Evolutionary conservation across 1,140 invertebrate genomes (phyloP).

Genomic region (Spodoptera frugiperda): DNA sequence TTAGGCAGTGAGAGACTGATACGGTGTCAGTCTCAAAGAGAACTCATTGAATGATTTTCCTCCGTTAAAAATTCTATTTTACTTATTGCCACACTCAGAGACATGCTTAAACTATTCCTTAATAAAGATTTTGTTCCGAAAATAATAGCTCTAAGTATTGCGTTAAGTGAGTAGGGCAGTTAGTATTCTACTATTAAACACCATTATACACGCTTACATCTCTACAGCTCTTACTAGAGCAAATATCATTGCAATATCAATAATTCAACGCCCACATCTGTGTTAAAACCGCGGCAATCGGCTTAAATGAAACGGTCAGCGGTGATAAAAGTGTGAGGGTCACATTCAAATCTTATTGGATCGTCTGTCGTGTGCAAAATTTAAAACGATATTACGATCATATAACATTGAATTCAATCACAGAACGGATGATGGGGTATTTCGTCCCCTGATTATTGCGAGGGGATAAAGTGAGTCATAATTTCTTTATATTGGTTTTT

Average conservation of each 20-base stretch:
- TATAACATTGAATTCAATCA: conserved; percentile 48
- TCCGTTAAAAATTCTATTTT: too few relatives aligned
- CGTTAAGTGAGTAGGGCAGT: too few relatives aligned
- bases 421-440: conserved; percentile 32
- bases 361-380: conserved; percentile 44
- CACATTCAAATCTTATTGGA: conserved; percentile 52
- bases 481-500: conserved; percentile 2
- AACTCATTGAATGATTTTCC: too few relatives aligned
- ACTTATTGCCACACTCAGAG: too few relatives aligned
- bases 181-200: too few relatives aligned
- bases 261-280: background rate
- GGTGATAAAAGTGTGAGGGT: conserved; percentile 37
- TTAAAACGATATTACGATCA: conserved; percentile 46
- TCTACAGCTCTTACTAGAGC: too few relatives aligned
- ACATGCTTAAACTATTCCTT: too few relatives aligned
- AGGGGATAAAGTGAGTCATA: conserved; percentile 18
- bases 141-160: too few relatives aligned
- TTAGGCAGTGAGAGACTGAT: too few relatives aligned
- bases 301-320: conserved; percentile 35
- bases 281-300: conserved; percentile 13
- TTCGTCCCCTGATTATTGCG: conserved; percentile 6
- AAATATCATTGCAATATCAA: conserved; percentile 14
- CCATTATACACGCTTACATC: too few relatives aligned
- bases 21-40: too few relatives aligned
- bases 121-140: too few relatives aligned